A percentile compares a stretch with the other conserved stretches of the same genome.
Conservation (phyloP, 2,113 vertebrate genomes). For the Pachycephala philippinensis region DNA sequence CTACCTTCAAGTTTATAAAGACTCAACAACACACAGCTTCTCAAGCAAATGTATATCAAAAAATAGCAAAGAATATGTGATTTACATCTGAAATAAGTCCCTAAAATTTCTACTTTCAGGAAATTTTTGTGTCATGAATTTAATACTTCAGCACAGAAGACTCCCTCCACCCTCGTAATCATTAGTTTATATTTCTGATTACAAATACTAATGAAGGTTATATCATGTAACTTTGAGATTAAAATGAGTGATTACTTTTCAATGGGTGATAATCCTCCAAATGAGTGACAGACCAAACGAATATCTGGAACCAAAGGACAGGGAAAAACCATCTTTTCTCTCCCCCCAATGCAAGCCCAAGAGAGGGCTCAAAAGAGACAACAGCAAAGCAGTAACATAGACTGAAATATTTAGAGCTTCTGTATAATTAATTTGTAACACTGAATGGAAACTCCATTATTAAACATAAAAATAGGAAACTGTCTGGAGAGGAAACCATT, state of each 20-base stretch:
- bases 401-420: background rate
- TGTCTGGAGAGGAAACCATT: background rate
- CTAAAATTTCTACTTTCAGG: background rate
- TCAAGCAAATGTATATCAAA: background rate
- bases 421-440: background rate
- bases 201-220: background rate
- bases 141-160: background rate
- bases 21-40: background rate
- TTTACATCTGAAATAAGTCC: background rate
- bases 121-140: background rate
- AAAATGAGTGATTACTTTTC: background rate
- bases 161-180: fast-evolving
- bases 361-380: background rate
- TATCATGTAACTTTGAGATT: background rate
- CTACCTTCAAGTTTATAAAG: background rate
- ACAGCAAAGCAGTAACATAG: background rate
- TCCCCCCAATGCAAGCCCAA: background rate
- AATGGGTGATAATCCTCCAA: background rate
- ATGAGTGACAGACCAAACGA: background rate
- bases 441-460: background rate
- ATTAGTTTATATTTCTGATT: background rate
- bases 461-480: background rate
- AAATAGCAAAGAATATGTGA: background rate
- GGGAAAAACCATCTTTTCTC: background rate
- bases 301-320: background rate